These are phyloP conservation scores for Osmerus eperlanus DNA, from an alignment of 2,113 vertebrate genomes.

Conservation along the genomic window DNA sequence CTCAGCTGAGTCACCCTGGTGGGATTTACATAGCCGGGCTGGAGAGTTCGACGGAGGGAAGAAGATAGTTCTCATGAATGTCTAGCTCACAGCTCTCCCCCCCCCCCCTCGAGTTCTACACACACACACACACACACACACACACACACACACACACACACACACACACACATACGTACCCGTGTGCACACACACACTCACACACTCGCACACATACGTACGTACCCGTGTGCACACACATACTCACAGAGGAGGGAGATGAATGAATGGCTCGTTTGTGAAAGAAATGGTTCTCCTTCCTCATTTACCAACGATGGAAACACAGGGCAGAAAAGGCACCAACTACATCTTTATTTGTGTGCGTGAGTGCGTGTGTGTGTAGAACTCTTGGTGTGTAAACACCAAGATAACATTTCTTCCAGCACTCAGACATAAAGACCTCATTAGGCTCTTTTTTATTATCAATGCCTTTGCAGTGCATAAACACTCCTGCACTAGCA, in stretches of 20 bases:
- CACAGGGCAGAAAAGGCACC: not conserved
- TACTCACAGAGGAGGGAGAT: conserved; percentile 29
- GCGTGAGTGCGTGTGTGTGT: conserved; percentile 4
- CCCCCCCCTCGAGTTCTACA: not conserved
- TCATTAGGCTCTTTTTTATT: too few species aligned
- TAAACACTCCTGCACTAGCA: too few species aligned
- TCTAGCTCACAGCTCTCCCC: not conserved
- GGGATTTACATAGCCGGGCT: not conserved
- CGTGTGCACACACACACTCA: not conserved
- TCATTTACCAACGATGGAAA: not conserved
- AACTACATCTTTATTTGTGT: not conserved
- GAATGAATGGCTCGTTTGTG: conserved; percentile 37
- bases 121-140: not conserved
- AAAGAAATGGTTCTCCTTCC: not conserved
- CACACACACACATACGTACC: not conserved
- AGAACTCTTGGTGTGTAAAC: not conserved
- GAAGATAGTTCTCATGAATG: too few species aligned
- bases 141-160: not conserved
- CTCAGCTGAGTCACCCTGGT: not conserved
- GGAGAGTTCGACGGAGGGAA: not conserved
- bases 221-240: not conserved
- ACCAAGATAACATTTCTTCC: too few species aligned
- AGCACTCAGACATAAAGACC: too few species aligned
- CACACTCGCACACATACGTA: conserved; percentile 1
- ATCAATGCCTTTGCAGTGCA: too few species aligned